Conservation (phyloP, 2,797 vertebrate species). For the Protonibea diacanthus region DNA sequence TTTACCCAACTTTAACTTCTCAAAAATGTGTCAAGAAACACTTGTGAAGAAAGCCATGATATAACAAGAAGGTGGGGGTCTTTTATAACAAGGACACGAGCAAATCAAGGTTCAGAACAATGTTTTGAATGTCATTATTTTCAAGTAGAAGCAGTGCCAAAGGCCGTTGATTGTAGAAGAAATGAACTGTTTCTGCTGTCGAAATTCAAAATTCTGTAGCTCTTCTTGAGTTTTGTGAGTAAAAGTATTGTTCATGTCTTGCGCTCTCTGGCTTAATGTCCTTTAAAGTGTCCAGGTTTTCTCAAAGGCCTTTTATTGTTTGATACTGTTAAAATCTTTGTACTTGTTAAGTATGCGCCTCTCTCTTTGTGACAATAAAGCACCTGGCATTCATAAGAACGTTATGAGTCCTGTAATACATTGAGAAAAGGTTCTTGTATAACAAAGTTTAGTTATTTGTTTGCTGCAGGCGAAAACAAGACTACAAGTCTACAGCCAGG, state of each 20-base stretch:
- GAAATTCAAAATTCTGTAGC: neutral
- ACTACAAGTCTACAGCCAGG: neutral
- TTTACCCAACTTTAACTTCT: too few species aligned
- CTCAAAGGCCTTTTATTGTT: neutral
- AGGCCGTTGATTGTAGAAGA: neutral
- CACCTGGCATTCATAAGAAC: neutral
- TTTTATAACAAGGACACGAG: neutral
- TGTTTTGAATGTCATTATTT: neutral
- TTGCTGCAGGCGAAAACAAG: neutral
- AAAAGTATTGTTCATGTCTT: constrained; percentile 8
- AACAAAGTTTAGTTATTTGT: neutral
- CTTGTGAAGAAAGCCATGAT: neutral
- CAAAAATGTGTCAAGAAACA: neutral
- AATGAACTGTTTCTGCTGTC: neutral
- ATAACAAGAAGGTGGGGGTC: neutral
- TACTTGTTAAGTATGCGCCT: neutral
- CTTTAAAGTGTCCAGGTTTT: neutral
- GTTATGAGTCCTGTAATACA: neutral
- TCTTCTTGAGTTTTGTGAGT: constrained; percentile 9
- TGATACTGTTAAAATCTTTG: neutral
- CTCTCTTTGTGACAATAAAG: neutral
- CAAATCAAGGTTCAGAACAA: neutral
- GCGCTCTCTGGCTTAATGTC: constrained; percentile 10
- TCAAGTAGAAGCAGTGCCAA: neutral
- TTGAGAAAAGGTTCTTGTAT: neutral